Percentiles rank a stretch among this genome's conserved stretches.
Conservation (phyloP, 1,140 invertebrate genomes). For the Pararge aegeria region DNA sequence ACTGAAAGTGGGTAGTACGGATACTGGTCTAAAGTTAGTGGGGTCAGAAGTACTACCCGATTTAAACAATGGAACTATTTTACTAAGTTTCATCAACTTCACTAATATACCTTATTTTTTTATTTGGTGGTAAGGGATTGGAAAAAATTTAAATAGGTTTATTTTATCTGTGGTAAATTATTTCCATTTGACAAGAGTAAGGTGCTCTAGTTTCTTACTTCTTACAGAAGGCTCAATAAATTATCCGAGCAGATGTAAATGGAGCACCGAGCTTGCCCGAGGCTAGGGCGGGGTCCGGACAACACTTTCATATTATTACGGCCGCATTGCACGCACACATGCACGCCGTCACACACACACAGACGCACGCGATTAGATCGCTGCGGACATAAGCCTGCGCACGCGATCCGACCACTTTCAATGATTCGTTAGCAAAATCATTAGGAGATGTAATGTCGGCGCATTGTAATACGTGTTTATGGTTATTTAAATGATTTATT, state of each 20-base stretch:
- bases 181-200: conserved; percentile 18
- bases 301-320: conserved; percentile 79
- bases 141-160: conserved; percentile 1
- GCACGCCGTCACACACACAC: conserved; percentile 35
- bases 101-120: too few relatives aligned
- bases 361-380: conserved; percentile 57
- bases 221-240: conserved; percentile 75
- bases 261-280: conserved; percentile 64
- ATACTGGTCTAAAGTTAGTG: too few relatives aligned
- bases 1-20: too few relatives aligned
- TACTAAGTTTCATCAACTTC: too few relatives aligned
- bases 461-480: conserved; percentile 79
- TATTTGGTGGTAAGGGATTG: too few relatives aligned
- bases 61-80: too few relatives aligned
- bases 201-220: conserved; percentile 40
- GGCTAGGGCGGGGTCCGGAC: conserved; percentile 73
- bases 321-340: conserved; percentile 70
- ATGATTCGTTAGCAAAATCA: conserved; percentile 79
- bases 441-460: conserved; percentile 77
- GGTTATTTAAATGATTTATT: conserved; percentile 80
- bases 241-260: conserved; percentile 76
- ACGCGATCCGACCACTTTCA: conserved; percentile 76
- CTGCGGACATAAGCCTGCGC: conserved; percentile 50
- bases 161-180: conserved; percentile 1
- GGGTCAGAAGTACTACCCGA: too few relatives aligned